Evolutionary conservation across 1,140 invertebrate genomes (phyloP), one percentile per base, ranked within the genome.

Genomic region (Mercenaria mercenaria): DNA sequence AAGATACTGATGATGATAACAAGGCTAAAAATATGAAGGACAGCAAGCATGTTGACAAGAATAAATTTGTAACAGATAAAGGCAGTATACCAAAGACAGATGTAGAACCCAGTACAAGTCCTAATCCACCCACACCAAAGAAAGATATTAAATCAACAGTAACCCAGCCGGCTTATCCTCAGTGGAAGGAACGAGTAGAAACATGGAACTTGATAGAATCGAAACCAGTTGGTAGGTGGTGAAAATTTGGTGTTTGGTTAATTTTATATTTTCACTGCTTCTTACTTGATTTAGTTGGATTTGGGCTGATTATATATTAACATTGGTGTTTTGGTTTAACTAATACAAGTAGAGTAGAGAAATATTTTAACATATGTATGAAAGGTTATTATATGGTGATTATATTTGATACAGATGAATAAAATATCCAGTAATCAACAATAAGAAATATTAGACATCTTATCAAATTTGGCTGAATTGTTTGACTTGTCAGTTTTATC

Each of bases 61-160:
- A 74, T 26, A 52, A 52, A 59, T 32, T 69, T 41, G 52, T 50
- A 47, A 61, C 43, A 74, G 56, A 77, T n/a, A 50, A 77, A 69
- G 20, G 34, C 56, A 52, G 59, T 29, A 83, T 91, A 47, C 84
- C 89, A 56, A 93, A 92, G 69, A 93, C 92, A 37, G 88, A 92
- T 59, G 83, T 92, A 15, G 90, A 90, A 61, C 86, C 85, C 1
- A 91, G 91, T 47, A 94, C 94, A 34, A 93, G 93, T 61, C 94
- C 94, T 4, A 94, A 94, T 77, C 93, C 93, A 20, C 91, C 93
- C 20, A 94, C 93, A 4, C 92, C 93, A 18, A 80, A 88, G 59
- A 90, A 83, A 52, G 69, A 79, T 50, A 39, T 83, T 3, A 90
- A 90, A 52, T 76, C 79, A n/a, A 76, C 67, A 47, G 85, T 81